Conservation (phyloP, 2,888 invertebrate species). For the Belgica antarctica region DNA sequence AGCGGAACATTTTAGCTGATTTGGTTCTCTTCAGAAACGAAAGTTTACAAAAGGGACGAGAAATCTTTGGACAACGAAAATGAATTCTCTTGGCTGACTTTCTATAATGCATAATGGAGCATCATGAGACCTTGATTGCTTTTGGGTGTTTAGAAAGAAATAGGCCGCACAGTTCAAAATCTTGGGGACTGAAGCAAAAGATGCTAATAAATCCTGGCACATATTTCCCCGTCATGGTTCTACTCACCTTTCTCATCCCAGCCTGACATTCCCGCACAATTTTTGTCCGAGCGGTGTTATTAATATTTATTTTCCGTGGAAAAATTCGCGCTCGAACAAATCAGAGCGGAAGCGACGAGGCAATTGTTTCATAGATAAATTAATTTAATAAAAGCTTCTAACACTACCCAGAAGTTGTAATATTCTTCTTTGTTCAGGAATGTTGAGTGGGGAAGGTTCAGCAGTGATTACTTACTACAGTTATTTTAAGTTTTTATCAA, state of each 20-base stretch:
- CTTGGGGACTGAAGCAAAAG: neutral
- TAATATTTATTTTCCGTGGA: neutral
- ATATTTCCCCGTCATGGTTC: no score
- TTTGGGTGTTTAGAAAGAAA: neutral
- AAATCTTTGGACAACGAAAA: neutral
- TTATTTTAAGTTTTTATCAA: no score
- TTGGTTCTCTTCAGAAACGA: neutral
- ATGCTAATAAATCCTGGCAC: neutral
- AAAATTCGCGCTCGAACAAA: neutral
- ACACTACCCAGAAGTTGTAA: no score
- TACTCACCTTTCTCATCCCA: no score
- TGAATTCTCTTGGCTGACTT: neutral
- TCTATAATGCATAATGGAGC: conserved; percentile 3
- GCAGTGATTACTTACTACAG: no score
- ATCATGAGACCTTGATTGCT: neutral
- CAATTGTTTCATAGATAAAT: conserved; percentile 15
- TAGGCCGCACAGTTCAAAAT: neutral
- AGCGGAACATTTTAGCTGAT: neutral
- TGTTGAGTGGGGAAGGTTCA: no score
- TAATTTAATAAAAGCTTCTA: conserved; percentile 23
- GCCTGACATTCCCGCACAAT: no score
- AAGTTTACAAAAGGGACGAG: conserved; percentile 1
- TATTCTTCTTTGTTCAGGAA: neutral
- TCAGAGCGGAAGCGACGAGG: neutral
- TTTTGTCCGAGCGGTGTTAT: neutral